Evolutionary conservation across 2,113 vertebrate species (phyloP), one percentile per base, ranked within the genome.

Genomic region (Callionymus lyra): DNA sequence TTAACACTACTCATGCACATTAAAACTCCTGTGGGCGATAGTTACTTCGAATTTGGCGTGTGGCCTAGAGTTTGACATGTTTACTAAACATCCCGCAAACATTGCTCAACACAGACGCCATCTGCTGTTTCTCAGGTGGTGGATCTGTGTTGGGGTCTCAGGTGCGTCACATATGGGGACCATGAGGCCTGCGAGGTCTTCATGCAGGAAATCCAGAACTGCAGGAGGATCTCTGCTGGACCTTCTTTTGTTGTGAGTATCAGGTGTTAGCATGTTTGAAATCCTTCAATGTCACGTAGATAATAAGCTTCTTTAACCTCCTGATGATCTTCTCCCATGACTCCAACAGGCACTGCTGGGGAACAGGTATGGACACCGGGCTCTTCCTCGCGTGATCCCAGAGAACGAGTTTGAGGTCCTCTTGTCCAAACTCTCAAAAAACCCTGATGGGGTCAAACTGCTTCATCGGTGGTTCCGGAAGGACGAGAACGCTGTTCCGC

Each of bases 91-190:
- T n/a, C n/a, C n/a, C 21, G 4, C 4, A 27, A 27, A 27, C 21
- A 27, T 5, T 5, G 8, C 21, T 8, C 21, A 27, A 51, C n/a
- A 2, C 16, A 16, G 13, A 46, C 12, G 34, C 54, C 18, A 15
- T 31, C 33, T 52, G 34, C 39, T 49, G 11, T 61, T 21, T 44
- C 21, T 5, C 21, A 91, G 91, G 85, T 84, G 1, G 82, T 88
- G 27, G 90, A 91, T 54, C 77, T 89, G 65, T 68, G 81, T 16
- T 91, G 86, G 84, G 90, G 88, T 6, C 31, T 88, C 12, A 67
- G 34, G 13, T 54, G 74, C 17, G 10, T 53, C 0, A 34, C 72
- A 2, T 73, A 62, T 17, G 56, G 66, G 13, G 79, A 86, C 19
- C 80, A 85, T 34, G 47, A 81, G 53, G 82, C 62, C 34, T 53